phyloP scores from a whole-genome alignment of 2,113 vertebrate species.

The Tachycineta bicolor region DNA sequence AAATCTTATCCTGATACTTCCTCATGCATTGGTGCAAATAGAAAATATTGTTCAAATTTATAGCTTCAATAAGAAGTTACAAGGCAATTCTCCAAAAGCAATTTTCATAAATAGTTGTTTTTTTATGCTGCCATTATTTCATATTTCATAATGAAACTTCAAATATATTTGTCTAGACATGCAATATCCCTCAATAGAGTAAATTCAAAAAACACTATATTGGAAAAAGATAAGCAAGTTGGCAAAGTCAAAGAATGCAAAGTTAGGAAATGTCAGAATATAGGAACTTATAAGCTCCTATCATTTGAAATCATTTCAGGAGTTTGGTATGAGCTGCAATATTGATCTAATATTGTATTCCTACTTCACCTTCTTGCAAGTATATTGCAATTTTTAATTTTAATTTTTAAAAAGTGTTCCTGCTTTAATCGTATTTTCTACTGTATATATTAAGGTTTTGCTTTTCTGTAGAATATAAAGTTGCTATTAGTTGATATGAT shows the following conservation, averaged over 20 bases:
- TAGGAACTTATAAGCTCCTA: background rate
- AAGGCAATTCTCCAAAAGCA: background rate
- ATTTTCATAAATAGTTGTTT: background rate
- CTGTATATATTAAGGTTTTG: background rate
- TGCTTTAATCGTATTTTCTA: background rate
- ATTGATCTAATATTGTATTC: background rate
- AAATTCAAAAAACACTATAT: background rate
- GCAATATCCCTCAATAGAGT: background rate
- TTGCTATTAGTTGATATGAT: background rate
- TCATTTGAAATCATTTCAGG: background rate
- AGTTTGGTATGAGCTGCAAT: background rate
- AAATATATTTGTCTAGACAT: background rate
- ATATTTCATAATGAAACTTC: background rate
- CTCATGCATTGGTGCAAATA: background rate
- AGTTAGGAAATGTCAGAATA: background rate
- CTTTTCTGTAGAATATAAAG: background rate
- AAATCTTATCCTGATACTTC: background rate
- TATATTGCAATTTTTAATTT: background rate
- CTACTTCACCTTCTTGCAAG: background rate
- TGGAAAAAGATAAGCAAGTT: background rate
- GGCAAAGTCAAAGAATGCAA: background rate
- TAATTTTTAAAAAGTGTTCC: background rate
- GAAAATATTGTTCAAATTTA: background rate
- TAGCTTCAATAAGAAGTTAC: background rate
- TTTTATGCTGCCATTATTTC: background rate